Evolutionary conservation across 2,888 invertebrate species (phyloP), one percentile per base, ranked within the genome.

Genomic region (Eristalis arbustorum): DNA sequence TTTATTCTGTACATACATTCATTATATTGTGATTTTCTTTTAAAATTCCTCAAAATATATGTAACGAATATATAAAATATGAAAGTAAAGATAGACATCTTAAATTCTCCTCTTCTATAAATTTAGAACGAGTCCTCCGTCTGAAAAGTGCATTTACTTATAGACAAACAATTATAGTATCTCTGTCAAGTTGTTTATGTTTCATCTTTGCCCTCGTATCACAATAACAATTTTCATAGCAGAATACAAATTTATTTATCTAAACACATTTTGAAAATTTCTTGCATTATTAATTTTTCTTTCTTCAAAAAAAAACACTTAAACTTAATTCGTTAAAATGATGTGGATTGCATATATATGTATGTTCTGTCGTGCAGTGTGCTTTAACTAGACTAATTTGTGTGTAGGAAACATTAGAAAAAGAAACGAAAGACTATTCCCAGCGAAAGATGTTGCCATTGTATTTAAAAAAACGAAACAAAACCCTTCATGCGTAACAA

Each of bases 1-100:
- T 37, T 79, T 75, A 84, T 79, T 64, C 84, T 84, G 79, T 84
- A 84, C 84, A 79, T 49, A 49, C 49, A 49, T 18, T 18, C 49
- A 49, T 49, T 62, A 56, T 62, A 56, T 75, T 68, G 64, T 68
- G 6, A 25, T 69, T 74, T 66, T 56, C n/a, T 49, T 69, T 77
- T 40, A 13, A 22, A 67, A 62, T 18, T 69, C 66, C 42, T 61
- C 31, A 40, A 72, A 61, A 59, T 25, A 18, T 25, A 59, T 66
- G n/a, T 61, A 72, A 11, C 31, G 25, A 31, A 67, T 64, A 71
- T 64, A 28, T 69, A 66, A 69, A 64, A 23, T 40, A 76, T 57
- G 67, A 80, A 40, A 69, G 13, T 69, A 13, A 67, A 61, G 49
- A 49, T 49, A 49, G 49, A 49, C 49, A 49, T 49, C 62, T 11